Evolutionary conservation across 2,888 invertebrate species (phyloP), one percentile per base, ranked within the genome.

Genomic region (Serrognathus titanus): DNA sequence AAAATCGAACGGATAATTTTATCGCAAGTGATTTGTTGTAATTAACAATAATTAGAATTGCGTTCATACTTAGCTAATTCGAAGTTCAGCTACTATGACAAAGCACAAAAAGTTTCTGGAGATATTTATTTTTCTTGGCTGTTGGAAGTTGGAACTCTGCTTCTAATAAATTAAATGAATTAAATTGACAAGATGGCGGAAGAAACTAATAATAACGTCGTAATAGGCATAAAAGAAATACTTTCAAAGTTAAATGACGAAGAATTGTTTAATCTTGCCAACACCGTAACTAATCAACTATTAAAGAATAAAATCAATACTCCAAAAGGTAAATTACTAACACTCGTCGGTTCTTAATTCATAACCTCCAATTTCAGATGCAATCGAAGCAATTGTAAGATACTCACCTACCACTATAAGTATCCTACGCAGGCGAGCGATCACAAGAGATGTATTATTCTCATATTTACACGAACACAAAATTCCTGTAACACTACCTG

Each of bases 391-490:
- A 1, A 78, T 85, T 37, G 69, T 80, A 2, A 76, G 77, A 24
- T 82, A 84, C 64, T 78, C 82, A 1, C 72, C 78, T 1, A 78
- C 79, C 57, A 71, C 74, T 6, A 64, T 76, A 39, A 76, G 80
- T 20, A 70, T 85, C 11, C 69, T 85, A 3, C 79, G 76, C 53
- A 76, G 84, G 58, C 80, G 80, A 58, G 69, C 73, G 13, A 71
- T 85, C 1, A 83, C 82, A 0, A 80, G 78, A 65, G 81, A 83
- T 38, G 65, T 83, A 13, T 66, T 85, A 3, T 82, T 83, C 56
- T 74, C 76, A 51, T 85, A 85, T 65, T 68, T 84, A 11, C 79
- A 82, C 60, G 70, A 71, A 1, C 79, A 79, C 43, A 72, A 79
- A 51, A 71, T 83, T 1, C 62, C 77, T 3, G 72, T 82, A 5